These are phyloP conservation scores for Cheiracanthium punctorium DNA, from an alignment of 2,888 invertebrate genomes.

Conservation along the genomic window DNA sequence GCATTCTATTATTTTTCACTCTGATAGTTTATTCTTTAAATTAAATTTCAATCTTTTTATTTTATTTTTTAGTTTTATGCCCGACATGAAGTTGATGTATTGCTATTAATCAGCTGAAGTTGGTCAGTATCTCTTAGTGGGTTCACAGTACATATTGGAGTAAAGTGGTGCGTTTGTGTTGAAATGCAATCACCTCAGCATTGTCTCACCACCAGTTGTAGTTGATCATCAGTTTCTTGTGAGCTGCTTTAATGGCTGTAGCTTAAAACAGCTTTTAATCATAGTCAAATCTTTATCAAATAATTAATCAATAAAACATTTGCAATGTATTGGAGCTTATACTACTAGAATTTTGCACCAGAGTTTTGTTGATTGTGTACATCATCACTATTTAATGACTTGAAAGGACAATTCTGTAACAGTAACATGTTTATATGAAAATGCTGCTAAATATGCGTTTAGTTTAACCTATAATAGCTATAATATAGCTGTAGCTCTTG, in stretches of 20 bases:
- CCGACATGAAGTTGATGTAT: background rate
- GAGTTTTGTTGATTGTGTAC: background rate
- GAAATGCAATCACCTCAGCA: conserved; percentile 4
- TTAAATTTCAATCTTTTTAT: background rate
- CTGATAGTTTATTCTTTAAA: no score
- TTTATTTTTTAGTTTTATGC: background rate
- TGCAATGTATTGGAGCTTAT: conserved; percentile 12
- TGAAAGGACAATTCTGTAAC: background rate
- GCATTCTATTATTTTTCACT: no score
- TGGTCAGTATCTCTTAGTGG: background rate
- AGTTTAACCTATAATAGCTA: background rate
- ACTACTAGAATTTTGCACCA: background rate
- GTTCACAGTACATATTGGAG: background rate
- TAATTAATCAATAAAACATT: background rate
- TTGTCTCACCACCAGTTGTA: conserved; percentile 1
- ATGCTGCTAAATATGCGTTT: background rate
- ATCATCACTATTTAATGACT: background rate
- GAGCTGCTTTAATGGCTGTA: conserved; percentile 10
- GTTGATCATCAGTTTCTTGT: conserved; percentile 15
- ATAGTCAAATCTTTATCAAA: background rate
- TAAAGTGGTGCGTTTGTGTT: conserved; percentile 1
- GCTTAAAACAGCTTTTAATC: background rate
- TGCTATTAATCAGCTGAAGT: background rate
- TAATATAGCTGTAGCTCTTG: background rate
- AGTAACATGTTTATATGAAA: background rate